phyloP scores from a whole-genome alignment of 2,888 invertebrate species.

The Blastobasis adustella region DNA sequence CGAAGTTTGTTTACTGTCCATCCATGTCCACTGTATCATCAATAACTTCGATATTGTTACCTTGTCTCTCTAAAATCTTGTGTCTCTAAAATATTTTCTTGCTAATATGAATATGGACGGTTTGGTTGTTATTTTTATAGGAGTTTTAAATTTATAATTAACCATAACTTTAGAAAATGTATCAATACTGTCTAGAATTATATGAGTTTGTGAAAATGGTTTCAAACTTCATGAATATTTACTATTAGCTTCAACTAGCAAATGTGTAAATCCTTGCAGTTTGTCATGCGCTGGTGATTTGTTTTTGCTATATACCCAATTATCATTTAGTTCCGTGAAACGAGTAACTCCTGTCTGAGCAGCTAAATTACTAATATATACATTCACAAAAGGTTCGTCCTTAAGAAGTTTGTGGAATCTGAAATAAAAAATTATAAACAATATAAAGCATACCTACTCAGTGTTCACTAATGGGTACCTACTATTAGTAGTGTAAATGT shows the following conservation, averaged over 20 bases:
- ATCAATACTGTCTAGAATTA: constrained; percentile 84
- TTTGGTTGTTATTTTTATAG: constrained; percentile 87
- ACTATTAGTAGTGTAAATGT: background rate
- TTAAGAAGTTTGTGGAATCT: constrained; percentile 85
- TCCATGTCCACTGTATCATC: constrained; percentile 8
- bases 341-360: constrained; percentile 98
- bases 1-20: constrained; percentile 4
- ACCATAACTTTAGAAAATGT: constrained; percentile 88
- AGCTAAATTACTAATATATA: constrained; percentile 93
- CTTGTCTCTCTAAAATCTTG: constrained; percentile 66
- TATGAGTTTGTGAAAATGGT: constrained; percentile 81
- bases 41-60: constrained; percentile 2
- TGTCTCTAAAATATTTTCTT: constrained; percentile 85
- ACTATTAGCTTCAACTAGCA: constrained; percentile 87
- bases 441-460: too few species aligned
- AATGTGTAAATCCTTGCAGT: constrained; percentile 83
- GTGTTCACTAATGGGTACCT: too few species aligned
- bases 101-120: too few species aligned
- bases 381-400: constrained; percentile 77
- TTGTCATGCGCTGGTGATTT: constrained; percentile 82
- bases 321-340: constrained; percentile 86
- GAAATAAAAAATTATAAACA: too few species aligned
- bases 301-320: constrained; percentile 92
- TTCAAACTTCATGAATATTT: constrained; percentile 85
- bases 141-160: constrained; percentile 85